phyloP scores from a whole-genome alignment of 2,888 invertebrate genomes.

The Pilophorus perplexus region DNA sequence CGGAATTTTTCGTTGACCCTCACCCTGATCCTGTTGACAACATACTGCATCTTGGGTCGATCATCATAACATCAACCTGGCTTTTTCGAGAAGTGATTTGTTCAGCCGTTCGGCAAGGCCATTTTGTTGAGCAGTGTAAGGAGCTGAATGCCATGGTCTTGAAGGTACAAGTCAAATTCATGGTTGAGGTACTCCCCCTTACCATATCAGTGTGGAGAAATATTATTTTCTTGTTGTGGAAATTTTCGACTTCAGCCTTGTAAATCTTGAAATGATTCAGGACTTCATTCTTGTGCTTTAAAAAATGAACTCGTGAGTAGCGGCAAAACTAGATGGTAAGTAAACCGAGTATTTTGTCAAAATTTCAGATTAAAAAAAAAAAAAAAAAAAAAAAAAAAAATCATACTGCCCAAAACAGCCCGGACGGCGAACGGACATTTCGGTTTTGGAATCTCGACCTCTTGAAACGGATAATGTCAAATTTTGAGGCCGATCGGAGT shows the following conservation, averaged over 20 bases:
- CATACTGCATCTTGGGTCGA: no score
- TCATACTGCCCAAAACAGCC: no score
- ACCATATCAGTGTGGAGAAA: slow-evolving; percentile 26
- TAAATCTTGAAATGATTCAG: slow-evolving; percentile 44
- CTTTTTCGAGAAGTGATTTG: slow-evolving; percentile 28
- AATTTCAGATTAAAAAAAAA: no score
- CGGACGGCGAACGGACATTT: no score
- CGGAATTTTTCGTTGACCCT: no score
- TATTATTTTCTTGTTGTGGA: slow-evolving; percentile 39
- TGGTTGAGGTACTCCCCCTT: slow-evolving; percentile 22
- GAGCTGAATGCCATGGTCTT: slow-evolving; percentile 26
- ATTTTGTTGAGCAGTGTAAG: slow-evolving; percentile 30
- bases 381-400: no score
- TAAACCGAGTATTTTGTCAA: no score
- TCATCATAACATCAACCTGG: slow-evolving; percentile 20
- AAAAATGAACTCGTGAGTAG: slow-evolving; percentile 48
- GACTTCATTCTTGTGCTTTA: slow-evolving; percentile 48
- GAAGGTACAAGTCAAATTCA: slow-evolving; percentile 21
- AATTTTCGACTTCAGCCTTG: slow-evolving; percentile 47
- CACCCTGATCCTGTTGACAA: no score
- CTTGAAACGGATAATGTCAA: no score
- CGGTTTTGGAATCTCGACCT: no score
- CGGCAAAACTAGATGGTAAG: no score
- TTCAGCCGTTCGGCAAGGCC: slow-evolving; percentile 28
- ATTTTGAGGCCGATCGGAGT: no score